phyloP scores from a whole-genome alignment of 1,140 invertebrate species.

The Cryptotermes secundus region DNA sequence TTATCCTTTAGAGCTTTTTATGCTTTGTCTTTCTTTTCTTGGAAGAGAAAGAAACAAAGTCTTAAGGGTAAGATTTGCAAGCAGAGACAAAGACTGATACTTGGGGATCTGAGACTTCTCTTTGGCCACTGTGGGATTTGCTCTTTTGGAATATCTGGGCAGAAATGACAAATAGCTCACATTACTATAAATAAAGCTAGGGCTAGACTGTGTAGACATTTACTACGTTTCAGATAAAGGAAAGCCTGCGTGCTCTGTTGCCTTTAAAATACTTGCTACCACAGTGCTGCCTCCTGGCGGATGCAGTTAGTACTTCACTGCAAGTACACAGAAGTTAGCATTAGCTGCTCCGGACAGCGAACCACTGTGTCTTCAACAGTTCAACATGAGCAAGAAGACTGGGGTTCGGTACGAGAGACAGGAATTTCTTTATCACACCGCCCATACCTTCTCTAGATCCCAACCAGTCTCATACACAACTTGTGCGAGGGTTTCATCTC shows the following conservation, averaged over 20 bases:
- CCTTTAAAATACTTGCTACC: neutral
- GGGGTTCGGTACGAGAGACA: too few species aligned
- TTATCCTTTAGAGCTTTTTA: neutral
- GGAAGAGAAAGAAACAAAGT: neutral
- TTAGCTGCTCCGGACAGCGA: too few species aligned
- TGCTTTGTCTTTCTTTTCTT: neutral
- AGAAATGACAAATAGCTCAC: neutral
- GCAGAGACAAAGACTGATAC: neutral
- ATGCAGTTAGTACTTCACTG: neutral
- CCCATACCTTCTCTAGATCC: too few species aligned
- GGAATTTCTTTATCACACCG: too few species aligned
- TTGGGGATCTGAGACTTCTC: neutral
- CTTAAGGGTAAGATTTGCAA: conserved; percentile 6
- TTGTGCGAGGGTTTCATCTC: too few species aligned
- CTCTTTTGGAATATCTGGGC: neutral
- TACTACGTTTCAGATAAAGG: neutral
- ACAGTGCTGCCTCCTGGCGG: neutral
- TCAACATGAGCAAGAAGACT: too few species aligned
- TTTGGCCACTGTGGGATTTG: neutral
- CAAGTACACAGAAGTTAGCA: neutral
- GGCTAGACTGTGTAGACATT: neutral
- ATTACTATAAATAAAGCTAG: neutral
- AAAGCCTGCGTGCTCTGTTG: neutral
- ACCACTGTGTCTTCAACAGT: too few species aligned
- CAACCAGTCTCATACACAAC: too few species aligned